These are phyloP conservation scores for Hypomesus transpacificus DNA, from an alignment of 2,113 vertebrate species.

Conservation along the genomic window DNA sequence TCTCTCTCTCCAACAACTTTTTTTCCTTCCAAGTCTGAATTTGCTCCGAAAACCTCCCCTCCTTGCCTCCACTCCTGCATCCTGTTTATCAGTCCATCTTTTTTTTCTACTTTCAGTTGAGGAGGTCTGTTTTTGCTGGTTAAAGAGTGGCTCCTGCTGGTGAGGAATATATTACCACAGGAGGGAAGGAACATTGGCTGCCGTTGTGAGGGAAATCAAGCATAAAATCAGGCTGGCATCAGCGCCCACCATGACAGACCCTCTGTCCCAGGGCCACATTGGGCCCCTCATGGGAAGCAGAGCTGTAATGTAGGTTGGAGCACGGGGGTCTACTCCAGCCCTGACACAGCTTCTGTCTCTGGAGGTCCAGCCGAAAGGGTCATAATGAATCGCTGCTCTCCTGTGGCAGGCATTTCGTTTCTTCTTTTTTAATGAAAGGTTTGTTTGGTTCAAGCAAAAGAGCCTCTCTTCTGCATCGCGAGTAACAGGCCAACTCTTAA, in stretches of 20 bases:
- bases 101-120: constrained; percentile 16
- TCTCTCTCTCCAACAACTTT: constrained; percentile 47
- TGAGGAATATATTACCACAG: constrained; percentile 5
- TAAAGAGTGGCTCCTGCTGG: constrained; percentile 74
- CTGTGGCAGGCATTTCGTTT: not conserved
- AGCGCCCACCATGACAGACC: constrained; percentile 60
- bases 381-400: constrained; percentile 10
- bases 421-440: not conserved
- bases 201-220: constrained; percentile 58
- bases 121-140: constrained; percentile 29
- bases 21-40: constrained; percentile 1
- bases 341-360: constrained; percentile 20
- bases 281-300: constrained; percentile 50
- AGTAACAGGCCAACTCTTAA: too few species aligned
- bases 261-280: constrained; percentile 58
- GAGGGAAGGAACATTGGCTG: constrained; percentile 36
- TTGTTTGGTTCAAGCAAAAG: too few species aligned
- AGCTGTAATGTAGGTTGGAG: constrained; percentile 46
- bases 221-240: constrained; percentile 73
- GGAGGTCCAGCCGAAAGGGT: constrained; percentile 13
- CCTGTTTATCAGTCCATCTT: constrained; percentile 43
- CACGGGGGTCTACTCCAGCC: constrained; percentile 28
- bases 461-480: too few species aligned
- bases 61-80: constrained; percentile 24
- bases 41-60: constrained; percentile 29